Evolutionary conservation across 2,113 vertebrate genomes (phyloP).

Genomic region (Urocolius indicus): DNA sequence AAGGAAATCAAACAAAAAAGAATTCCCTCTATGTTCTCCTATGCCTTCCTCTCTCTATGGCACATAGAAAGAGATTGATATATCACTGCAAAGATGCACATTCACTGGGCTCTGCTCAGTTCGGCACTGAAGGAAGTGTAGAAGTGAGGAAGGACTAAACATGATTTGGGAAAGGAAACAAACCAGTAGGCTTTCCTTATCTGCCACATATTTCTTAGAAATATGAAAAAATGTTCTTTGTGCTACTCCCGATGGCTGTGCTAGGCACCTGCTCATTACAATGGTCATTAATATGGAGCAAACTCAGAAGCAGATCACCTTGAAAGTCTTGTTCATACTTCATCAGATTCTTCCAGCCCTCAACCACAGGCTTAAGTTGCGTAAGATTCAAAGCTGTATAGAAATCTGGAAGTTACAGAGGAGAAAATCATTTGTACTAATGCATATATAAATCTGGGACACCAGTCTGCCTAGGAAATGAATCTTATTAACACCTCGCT

Average conservation of each 20-base stretch:
- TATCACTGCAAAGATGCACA: neutral
- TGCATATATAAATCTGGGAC: neutral
- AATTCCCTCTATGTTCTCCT: conserved; percentile 2
- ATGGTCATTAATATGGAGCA: neutral
- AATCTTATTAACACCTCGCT: neutral
- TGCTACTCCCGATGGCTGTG: neutral
- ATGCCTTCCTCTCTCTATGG: neutral
- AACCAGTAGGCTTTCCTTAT: neutral
- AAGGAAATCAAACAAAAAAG: conserved; percentile 55
- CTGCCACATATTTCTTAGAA: neutral
- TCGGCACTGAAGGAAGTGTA: neutral
- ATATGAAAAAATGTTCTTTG: neutral
- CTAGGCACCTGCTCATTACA: neutral
- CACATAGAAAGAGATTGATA: neutral
- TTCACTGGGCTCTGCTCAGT: neutral
- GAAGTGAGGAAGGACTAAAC: neutral
- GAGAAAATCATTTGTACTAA: neutral
- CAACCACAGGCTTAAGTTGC: neutral
- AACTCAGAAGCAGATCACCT: neutral
- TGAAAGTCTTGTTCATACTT: neutral
- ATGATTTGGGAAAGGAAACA: neutral
- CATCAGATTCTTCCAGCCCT: neutral
- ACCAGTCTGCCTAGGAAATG: neutral
- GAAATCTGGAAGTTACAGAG: neutral
- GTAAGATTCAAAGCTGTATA: neutral